Conservation (phyloP, 2,888 invertebrate species). For the Sthenelais limicola region DNA sequence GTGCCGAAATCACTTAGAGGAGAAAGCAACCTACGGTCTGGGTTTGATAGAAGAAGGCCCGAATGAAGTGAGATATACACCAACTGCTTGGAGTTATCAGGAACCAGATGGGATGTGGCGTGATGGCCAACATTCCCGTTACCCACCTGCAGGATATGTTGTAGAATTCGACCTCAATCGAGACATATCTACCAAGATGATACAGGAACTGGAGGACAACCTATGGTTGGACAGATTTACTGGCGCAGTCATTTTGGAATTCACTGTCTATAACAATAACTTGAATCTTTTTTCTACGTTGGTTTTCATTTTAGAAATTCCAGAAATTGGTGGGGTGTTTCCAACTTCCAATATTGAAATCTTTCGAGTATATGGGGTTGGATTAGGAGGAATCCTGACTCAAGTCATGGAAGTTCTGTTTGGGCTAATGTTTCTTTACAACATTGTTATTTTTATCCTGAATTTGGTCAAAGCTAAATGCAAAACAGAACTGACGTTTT, state of each 20-base stretch:
- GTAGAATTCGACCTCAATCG: constrained; percentile 18
- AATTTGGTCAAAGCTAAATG: neutral
- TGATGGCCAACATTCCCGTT: neutral
- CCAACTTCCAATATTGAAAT: neutral
- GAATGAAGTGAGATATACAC: neutral
- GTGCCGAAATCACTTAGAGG: neutral
- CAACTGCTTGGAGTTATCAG: neutral
- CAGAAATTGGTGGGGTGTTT: neutral
- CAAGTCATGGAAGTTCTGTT: constrained; percentile 7
- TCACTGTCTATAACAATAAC: constrained; percentile 19
- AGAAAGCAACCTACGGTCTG: constrained; percentile 7
- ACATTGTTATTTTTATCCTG: neutral
- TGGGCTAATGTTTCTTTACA: neutral
- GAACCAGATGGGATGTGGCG: neutral
- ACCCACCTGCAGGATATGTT: neutral
- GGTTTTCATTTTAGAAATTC: neutral
- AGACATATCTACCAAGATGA: neutral
- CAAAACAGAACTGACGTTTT: neutral
- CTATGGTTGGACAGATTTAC: constrained; percentile 1
- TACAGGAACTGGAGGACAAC: neutral
- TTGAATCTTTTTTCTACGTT: neutral
- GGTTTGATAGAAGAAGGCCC: neutral
- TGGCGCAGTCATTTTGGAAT: neutral
- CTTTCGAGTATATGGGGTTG: neutral
- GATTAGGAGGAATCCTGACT: neutral